Evolutionary conservation across 2,888 invertebrate species (phyloP).

Genomic region (Myopa tessellatipennis): DNA sequence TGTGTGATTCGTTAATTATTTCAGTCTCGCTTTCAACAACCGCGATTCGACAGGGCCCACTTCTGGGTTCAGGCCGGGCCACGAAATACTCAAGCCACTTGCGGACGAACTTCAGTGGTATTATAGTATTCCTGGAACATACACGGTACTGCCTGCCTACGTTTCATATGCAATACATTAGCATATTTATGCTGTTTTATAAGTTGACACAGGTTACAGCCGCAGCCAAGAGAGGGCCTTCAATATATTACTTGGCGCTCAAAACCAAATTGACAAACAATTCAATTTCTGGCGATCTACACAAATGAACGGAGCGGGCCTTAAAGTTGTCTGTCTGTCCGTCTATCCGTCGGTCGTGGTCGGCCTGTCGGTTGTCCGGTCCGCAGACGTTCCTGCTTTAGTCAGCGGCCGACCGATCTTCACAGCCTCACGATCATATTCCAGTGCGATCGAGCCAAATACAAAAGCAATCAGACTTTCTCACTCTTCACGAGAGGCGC

Average conservation of each 20-base stretch:
- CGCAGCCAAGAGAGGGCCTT: not conserved
- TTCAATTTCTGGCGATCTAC: constrained; percentile 31
- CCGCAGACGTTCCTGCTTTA: not conserved
- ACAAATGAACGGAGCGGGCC: not conserved
- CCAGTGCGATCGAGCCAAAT: constrained; percentile 29
- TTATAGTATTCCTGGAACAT: constrained; percentile 34
- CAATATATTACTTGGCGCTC: constrained; percentile 38
- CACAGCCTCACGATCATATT: constrained; percentile 25
- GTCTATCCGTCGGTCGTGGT: constrained; percentile 3
- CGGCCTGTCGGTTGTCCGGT: not conserved
- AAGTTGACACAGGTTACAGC: constrained; percentile 21
- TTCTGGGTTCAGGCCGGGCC: not conserved
- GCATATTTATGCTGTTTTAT: constrained; percentile 35
- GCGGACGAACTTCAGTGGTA: constrained; percentile 14
- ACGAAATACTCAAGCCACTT: constrained; percentile 5
- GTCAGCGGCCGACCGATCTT: not conserved
- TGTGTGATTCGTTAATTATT: not conserved
- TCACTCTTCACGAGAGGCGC: constrained; percentile 33
- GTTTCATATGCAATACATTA: constrained; percentile 16
- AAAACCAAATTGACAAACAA: constrained; percentile 39
- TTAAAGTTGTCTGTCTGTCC: not conserved
- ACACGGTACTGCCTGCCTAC: not conserved
- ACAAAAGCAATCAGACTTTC: constrained; percentile 38
- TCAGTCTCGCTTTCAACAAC: not conserved
- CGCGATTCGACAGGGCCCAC: constrained; percentile 5